phyloP scores from a whole-genome alignment of 1,140 invertebrate species.

The Leguminivora glycinivorella region DNA sequence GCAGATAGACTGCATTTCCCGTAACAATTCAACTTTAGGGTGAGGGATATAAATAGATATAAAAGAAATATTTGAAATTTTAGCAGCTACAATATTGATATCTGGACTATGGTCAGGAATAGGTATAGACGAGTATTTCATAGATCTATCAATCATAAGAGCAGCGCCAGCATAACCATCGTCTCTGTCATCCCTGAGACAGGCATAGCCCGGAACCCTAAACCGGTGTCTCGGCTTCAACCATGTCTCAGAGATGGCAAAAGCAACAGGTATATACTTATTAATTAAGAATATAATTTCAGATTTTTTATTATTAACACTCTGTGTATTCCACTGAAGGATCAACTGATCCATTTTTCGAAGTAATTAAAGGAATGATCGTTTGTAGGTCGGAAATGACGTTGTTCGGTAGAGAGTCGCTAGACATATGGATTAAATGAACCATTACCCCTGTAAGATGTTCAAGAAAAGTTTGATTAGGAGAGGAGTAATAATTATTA shows the following conservation, averaged over 20 bases:
- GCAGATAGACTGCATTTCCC: slow-evolving; percentile 13
- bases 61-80: slow-evolving; percentile 33
- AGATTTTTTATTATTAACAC: not conserved
- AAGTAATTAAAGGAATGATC: not conserved
- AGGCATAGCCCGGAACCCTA: slow-evolving; percentile 33
- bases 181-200: slow-evolving; percentile 38
- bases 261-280: not conserved
- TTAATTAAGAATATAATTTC: not conserved
- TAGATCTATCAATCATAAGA: slow-evolving; percentile 30
- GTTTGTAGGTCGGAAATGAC: not conserved
- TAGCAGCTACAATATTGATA: slow-evolving; percentile 33
- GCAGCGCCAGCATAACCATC: slow-evolving; percentile 37
- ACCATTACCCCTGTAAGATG: not conserved
- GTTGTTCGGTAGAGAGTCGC: not conserved
- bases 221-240: slow-evolving; percentile 32
- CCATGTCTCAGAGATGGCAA: slow-evolving; percentile 6
- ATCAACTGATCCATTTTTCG: not conserved
- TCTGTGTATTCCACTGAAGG: not conserved
- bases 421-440: not conserved
- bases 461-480: not conserved
- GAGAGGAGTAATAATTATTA: not conserved
- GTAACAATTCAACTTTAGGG: slow-evolving; percentile 25
- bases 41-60: slow-evolving; percentile 39
- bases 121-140: slow-evolving; percentile 27
- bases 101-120: slow-evolving; percentile 27